Percentiles rank a stretch among this genome's conserved stretches.
Evolutionary conservation across 2,113 vertebrate genomes (phyloP).

Genomic region (Phalacrocorax brasilianus): DNA sequence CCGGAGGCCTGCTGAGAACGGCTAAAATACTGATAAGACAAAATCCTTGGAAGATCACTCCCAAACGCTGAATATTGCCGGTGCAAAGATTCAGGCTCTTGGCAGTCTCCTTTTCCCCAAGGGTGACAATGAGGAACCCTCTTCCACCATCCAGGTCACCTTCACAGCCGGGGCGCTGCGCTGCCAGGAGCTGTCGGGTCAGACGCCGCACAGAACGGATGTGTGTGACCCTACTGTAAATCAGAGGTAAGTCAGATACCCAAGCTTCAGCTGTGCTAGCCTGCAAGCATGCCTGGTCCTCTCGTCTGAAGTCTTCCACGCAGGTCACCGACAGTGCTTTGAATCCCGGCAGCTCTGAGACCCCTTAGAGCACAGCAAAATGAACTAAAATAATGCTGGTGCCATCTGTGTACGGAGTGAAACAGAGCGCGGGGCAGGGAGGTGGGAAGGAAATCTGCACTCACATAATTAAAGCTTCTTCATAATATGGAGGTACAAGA

Average conservation of each 20-base stretch:
- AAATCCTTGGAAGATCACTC: neutral
- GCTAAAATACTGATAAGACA: neutral
- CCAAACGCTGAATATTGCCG: neutral
- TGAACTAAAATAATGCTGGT: neutral
- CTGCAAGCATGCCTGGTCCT: neutral
- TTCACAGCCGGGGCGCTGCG: fast-evolving
- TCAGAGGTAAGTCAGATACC: neutral
- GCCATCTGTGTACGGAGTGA: neutral
- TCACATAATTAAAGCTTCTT: neutral
- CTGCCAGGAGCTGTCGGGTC: neutral
- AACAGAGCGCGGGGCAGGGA: neutral
- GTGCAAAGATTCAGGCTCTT: neutral
- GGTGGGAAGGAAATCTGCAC: neutral
- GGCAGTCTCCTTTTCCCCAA: neutral
- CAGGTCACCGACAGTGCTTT: neutral
- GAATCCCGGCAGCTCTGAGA: neutral
- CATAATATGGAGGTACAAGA: too few species aligned
- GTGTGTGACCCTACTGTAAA: neutral
- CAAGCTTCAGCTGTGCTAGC: neutral
- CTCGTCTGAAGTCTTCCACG: neutral
- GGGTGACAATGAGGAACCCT: neutral
- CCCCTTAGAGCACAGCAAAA: neutral
- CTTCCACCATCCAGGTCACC: neutral
- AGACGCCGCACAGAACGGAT: neutral
- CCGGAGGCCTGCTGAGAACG: neutral